Conservation (phyloP, 2,113 vertebrate species). For the Sphyrna mokarran region DNA sequence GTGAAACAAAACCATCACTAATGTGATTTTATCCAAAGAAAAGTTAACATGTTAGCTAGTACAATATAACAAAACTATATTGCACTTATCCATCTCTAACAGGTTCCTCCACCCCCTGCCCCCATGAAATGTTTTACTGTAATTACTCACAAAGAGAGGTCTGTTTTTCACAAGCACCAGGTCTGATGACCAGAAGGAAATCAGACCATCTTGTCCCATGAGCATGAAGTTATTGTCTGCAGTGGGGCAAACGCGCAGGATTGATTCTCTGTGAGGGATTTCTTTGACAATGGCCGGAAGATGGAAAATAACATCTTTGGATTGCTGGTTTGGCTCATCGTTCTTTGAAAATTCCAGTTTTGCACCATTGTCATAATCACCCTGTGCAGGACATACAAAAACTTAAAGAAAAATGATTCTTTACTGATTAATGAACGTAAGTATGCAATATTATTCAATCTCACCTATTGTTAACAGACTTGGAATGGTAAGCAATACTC, state of each 20-base stretch:
- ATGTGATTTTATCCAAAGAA: not conserved
- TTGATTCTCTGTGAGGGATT: slow-evolving; percentile 36
- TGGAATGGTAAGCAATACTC: not conserved
- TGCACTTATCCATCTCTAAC: not conserved
- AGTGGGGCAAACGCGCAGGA: slow-evolving; percentile 42
- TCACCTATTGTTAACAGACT: not conserved
- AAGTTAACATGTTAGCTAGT: not conserved
- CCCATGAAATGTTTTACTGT: not conserved
- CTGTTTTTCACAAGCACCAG: slow-evolving; percentile 42
- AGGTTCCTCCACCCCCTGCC: not conserved
- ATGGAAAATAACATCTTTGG: slow-evolving; percentile 37
- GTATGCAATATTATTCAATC: not conserved
- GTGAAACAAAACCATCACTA: not conserved
- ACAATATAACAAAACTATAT: not conserved
- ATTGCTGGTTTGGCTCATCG: not conserved
- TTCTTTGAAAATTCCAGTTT: slow-evolving; percentile 1
- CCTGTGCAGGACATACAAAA: not conserved
- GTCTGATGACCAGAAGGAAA: slow-evolving; percentile 42
- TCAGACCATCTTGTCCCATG: slow-evolving; percentile 39
- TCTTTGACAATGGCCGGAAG: slow-evolving; percentile 37
- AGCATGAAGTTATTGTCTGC: slow-evolving; percentile 39
- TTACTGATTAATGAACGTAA: not conserved
- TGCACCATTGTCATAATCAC: not conserved
- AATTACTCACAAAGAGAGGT: slow-evolving; percentile 29
- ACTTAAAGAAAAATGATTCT: not conserved